A percentile compares a stretch with the other conserved stretches of the same genome.
These are phyloP conservation scores for Trinorchestia longiramus DNA, from an alignment of 1,140 invertebrate species.

Conservation along the genomic window DNA sequence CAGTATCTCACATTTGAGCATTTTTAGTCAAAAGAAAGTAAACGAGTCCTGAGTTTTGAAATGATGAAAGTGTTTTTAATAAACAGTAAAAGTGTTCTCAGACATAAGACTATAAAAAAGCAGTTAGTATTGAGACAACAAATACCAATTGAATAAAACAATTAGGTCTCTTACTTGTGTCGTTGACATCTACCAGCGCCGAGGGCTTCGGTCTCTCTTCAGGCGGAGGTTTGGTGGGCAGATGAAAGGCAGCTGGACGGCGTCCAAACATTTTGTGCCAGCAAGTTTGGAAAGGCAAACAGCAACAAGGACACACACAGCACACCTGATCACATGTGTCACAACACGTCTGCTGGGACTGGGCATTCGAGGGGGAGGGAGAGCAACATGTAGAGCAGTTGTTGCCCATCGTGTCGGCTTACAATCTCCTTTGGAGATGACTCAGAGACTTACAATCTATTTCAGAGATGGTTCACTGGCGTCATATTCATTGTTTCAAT, in stretches of 20 bases:
- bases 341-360: background rate
- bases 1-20: too few relatives aligned
- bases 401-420: background rate
- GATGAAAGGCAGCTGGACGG: background rate
- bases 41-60: too few relatives aligned
- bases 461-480: too few relatives aligned
- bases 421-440: background rate
- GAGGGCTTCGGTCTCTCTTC: conserved; percentile 14
- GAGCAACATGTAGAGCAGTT: conserved; percentile 21
- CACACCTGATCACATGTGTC: background rate
- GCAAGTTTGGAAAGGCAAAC: conserved; percentile 12
- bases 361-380: background rate
- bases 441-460: too few relatives aligned
- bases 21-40: too few relatives aligned
- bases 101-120: too few relatives aligned
- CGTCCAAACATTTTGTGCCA: conserved; percentile 25
- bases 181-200: background rate
- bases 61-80: too few relatives aligned
- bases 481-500: too few relatives aligned
- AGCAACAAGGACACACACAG: conserved; percentile 36
- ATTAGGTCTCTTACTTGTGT: conserved; percentile 19
- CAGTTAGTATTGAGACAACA: too few relatives aligned
- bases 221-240: background rate
- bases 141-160: too few relatives aligned
- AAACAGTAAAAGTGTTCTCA: too few relatives aligned